Conservation (phyloP, 2,888 invertebrate species). For the Dryomyza anilis region DNA sequence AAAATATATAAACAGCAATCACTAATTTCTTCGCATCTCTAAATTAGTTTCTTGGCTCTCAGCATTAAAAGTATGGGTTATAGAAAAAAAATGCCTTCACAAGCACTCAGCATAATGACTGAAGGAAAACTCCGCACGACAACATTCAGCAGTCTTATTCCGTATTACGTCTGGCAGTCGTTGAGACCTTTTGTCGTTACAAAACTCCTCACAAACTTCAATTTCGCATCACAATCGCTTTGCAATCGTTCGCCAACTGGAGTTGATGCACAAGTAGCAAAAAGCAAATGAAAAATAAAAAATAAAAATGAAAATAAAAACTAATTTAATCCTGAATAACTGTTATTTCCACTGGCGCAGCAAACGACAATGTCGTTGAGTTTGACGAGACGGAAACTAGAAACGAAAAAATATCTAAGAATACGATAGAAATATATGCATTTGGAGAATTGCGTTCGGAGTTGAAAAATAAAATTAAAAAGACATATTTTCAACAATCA, state of each 20-base stretch:
- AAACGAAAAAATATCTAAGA: not conserved
- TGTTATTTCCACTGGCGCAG: not conserved
- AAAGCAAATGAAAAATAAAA: not conserved
- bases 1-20: too few relatives aligned
- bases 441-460: not conserved
- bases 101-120: conserved; percentile 4
- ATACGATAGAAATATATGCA: not conserved
- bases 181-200: not conserved
- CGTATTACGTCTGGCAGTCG: not conserved
- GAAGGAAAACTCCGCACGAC: conserved; percentile 4
- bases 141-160: too few relatives aligned
- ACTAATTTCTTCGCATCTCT: not conserved
- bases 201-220: not conserved
- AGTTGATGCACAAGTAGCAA: too few relatives aligned
- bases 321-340: conserved; percentile 1
- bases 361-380: too few relatives aligned
- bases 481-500: too few relatives aligned
- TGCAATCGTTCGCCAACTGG: too few relatives aligned
- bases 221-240: conserved; percentile 1
- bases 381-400: not conserved
- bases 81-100: not conserved
- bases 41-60: not conserved
- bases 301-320: too few relatives aligned
- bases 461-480: not conserved
- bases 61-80: too few relatives aligned